Evolutionary conservation across 2,113 vertebrate genomes (phyloP), one percentile per base, ranked within the genome.

Genomic region (Vicugna pacos): DNA sequence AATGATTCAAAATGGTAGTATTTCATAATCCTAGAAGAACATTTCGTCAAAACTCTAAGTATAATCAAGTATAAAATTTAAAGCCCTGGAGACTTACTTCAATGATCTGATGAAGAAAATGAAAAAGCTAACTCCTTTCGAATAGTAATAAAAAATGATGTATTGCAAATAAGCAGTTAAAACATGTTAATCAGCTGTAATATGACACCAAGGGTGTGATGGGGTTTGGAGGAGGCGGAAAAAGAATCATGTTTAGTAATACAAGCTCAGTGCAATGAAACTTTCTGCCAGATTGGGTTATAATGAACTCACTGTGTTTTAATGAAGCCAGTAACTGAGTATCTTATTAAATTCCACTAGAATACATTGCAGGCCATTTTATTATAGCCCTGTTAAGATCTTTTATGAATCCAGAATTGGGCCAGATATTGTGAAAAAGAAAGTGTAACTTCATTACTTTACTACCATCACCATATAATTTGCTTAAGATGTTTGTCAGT

Each of bases 301-400:
- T 92, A 96, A 91, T 86, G 50, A 97, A 94, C 62, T 94, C 24
- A 65, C 24, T 93, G 54, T 81, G 46, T 67, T 95, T 97, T 95
- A 96, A 95, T 96, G 60, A 89, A 72, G 70, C 38, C n/a, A 46
- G 20, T 91, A 89, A 94, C 46, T 91, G 73, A 93, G 20, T 84
- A 62, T 91, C 67, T 95, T 88, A 85, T 72, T 94, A 92, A 94
- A 94, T 91, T 96, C 81, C n/a, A 77, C 50, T 81, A 62, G 60
- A 93, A 72, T 91, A 52, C 60, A 79, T 72, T 56, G 54, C 13
- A 35, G 26, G 32, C 0, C 48, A 69, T 35, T 85, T 87, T 70
- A 42, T n/a, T 35, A 28, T 79, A 91, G 70, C 22, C 50, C 9
- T 95, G 19, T 96, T 82, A 67, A 90, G 24, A 38, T 72, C 16